Conservation (phyloP, 1,140 invertebrate species). For the Hyphantria cunea region DNA sequence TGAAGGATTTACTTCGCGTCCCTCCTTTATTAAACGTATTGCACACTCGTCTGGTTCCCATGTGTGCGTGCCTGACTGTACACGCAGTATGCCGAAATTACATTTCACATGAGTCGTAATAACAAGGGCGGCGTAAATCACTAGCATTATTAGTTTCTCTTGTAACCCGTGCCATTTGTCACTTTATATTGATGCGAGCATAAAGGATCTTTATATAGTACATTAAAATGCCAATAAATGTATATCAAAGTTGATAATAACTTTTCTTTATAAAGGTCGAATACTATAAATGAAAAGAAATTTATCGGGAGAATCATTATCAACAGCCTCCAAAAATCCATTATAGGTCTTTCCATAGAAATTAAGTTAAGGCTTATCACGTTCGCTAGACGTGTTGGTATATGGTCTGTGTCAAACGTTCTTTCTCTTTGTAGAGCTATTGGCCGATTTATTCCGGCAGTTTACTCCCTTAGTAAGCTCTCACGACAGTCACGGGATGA, state of each 20-base stretch:
- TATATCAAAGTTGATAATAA: constrained; percentile 24
- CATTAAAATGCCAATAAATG: constrained; percentile 21
- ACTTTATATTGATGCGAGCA: constrained; percentile 62
- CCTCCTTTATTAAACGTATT: constrained; percentile 81
- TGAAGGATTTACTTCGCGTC: constrained; percentile 80
- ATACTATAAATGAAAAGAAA: constrained; percentile 9
- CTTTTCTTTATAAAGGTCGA: constrained; percentile 11
- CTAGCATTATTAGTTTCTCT: constrained; percentile 79
- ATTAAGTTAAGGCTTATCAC: no score
- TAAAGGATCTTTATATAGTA: constrained; percentile 24
- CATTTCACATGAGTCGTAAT: constrained; percentile 81
- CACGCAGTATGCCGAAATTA: constrained; percentile 78
- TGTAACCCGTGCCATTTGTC: constrained; percentile 72
- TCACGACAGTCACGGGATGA: no score
- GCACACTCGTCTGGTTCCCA: constrained; percentile 53
- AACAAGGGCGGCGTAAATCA: constrained; percentile 80
- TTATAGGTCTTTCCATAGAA: no score
- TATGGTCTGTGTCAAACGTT: no score
- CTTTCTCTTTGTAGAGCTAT: no score
- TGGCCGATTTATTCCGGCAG: no score
- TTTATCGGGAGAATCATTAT: no score
- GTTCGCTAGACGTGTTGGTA: no score
- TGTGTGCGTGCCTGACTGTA: constrained; percentile 62
- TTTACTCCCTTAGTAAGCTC: no score
- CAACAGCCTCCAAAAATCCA: no score